phyloP scores from a whole-genome alignment of 2,113 vertebrate genomes.

The Nerophis ophidion region DNA sequence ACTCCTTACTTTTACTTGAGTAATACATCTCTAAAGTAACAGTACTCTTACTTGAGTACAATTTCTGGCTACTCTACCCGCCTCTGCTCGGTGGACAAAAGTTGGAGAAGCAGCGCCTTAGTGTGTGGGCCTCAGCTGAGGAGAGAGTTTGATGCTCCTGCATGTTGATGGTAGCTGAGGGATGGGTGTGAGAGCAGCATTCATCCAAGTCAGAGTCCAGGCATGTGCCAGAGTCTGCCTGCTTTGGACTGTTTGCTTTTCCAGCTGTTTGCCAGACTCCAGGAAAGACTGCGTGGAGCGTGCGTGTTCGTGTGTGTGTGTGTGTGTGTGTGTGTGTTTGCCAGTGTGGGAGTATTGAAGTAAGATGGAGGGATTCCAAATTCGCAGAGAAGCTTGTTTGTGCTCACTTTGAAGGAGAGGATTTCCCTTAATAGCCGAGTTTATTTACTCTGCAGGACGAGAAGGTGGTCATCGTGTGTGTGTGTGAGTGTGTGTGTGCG shows the following conservation, averaged over 20 bases:
- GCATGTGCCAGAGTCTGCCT: conserved; percentile 53
- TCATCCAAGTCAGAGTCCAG: conserved; percentile 59
- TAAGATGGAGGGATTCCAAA: conserved; percentile 41
- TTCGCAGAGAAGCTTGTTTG: conserved; percentile 13
- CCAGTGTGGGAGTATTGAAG: conserved; percentile 10
- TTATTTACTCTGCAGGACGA: conserved; percentile 25
- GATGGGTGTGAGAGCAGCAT: conserved; percentile 56
- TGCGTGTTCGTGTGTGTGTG: conserved; percentile 16
- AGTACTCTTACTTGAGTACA: too few relatives aligned
- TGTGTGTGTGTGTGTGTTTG: conserved; percentile 23
- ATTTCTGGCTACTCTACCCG: too few relatives aligned
- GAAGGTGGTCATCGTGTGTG: conserved; percentile 7
- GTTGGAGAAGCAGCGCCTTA: background rate
- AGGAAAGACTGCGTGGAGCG: conserved; percentile 41
- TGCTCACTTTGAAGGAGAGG: conserved; percentile 15
- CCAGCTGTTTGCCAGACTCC: conserved; percentile 66
- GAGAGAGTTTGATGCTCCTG: conserved; percentile 14
- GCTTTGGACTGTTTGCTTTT: conserved; percentile 63
- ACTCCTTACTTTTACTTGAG: too few relatives aligned
- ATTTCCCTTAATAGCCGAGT: conserved; percentile 18
- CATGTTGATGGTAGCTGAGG: conserved; percentile 43
- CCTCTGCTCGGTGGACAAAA: too few relatives aligned
- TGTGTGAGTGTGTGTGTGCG: conserved; percentile 27
- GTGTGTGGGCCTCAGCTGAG: background rate
- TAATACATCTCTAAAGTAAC: too few relatives aligned